Percentiles rank a stretch among this genome's conserved stretches.
These are phyloP conservation scores for Hydrozoanthus gracilis DNA, from an alignment of 92 coral and sea anemone genomes.

Conservation along the genomic window DNA sequence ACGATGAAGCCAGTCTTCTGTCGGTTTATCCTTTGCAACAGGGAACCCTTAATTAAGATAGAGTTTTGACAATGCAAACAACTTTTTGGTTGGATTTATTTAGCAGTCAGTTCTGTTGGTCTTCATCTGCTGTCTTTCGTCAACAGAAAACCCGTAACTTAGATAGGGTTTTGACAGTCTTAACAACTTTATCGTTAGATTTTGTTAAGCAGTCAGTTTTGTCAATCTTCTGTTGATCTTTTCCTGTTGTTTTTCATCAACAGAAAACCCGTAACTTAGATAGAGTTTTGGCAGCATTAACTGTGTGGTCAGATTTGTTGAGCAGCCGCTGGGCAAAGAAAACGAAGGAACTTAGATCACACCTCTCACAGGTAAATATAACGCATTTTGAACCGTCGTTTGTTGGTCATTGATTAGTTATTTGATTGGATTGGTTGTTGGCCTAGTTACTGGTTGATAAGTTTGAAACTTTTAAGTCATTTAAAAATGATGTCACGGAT, in stretches of 20 bases:
- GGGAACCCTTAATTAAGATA: constrained; percentile 34
- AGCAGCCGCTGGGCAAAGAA: constrained; percentile 68
- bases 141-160: neutral
- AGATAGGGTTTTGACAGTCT: neutral
- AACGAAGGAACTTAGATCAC: constrained; percentile 71
- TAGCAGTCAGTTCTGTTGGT: constrained; percentile 29
- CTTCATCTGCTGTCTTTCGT: neutral
- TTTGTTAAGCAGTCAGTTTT: neutral
- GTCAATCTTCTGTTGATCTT: neutral
- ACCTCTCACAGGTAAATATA: constrained; percentile 65
- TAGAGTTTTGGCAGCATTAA: constrained; percentile 57
- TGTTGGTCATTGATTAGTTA: neutral
- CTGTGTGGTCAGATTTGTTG: constrained; percentile 72
- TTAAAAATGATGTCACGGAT: neutral
- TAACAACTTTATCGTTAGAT: neutral
- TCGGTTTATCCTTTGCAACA: neutral
- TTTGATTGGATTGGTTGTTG: neutral
- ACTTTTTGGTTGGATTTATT: constrained; percentile 69
- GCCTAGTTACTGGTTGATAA: neutral
- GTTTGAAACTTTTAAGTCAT: neutral
- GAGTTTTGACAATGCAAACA: constrained; percentile 53
- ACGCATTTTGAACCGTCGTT: neutral
- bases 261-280: constrained; percentile 48
- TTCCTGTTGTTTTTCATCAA: neutral
- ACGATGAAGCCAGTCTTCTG: neutral